phyloP scores from a whole-genome alignment of 2,888 invertebrate genomes.

The Parascotia fuliginaria region DNA sequence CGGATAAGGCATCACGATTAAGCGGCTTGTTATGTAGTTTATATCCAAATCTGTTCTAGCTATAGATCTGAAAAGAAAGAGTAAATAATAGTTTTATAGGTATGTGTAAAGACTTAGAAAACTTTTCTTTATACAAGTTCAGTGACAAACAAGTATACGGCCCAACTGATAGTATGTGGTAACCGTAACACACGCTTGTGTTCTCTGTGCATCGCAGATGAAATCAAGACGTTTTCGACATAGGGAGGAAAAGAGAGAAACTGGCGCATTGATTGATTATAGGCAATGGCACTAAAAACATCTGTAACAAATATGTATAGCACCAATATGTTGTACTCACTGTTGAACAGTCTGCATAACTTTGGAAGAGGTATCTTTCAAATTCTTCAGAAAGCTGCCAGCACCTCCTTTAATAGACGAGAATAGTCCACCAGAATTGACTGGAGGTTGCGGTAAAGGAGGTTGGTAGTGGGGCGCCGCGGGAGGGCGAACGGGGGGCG shows the following conservation, averaged over 20 bases:
- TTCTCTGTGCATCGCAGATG: no score
- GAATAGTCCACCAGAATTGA: conserved; percentile 88
- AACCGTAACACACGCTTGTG: no score
- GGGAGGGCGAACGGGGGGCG: conserved; percentile 61
- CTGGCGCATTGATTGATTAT: no score
- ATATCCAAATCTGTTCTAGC: conserved; percentile 95
- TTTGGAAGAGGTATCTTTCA: conserved; percentile 98
- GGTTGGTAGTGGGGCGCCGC: conserved; percentile 65
- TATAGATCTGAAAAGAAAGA: conserved; percentile 87
- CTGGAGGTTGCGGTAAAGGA: conserved; percentile 55
- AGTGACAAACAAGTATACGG: no score
- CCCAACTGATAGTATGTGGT: no score
- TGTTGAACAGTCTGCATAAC: conserved; percentile 98
- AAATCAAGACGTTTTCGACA: no score
- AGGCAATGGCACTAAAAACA: no score
- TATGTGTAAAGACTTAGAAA: no score
- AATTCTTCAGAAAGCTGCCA: conserved; percentile 95
- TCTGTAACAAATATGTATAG: no score
- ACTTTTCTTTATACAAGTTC: no score
- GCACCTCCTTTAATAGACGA: conserved; percentile 96
- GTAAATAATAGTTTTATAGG: no score
- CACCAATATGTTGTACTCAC: conserved; percentile 74
- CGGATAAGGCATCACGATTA: conserved; percentile 97
- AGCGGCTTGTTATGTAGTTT: conserved; percentile 95
- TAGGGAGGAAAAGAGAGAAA: no score